phyloP scores from a whole-genome alignment of 2,113 vertebrate genomes.

The Misgurnus anguillicaudatus region DNA sequence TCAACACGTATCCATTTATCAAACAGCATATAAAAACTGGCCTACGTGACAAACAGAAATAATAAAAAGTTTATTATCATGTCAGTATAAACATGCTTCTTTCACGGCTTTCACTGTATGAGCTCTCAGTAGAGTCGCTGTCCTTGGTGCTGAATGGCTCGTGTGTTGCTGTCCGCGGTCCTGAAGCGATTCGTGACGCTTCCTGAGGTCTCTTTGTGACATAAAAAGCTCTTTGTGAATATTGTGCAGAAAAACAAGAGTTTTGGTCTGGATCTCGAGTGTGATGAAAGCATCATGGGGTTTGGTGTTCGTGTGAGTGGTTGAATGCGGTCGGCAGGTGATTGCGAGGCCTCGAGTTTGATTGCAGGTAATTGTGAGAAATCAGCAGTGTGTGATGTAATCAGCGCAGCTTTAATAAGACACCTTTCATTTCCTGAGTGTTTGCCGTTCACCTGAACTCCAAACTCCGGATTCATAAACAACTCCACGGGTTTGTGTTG shows the following conservation, averaged over 20 bases:
- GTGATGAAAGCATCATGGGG: constrained; percentile 16
- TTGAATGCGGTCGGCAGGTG: constrained; percentile 27
- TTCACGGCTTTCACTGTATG: not conserved
- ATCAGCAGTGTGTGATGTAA: constrained; percentile 51
- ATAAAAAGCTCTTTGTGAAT: not conserved
- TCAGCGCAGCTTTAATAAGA: constrained; percentile 48
- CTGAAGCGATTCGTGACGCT: not conserved
- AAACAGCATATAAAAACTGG: too few relatives aligned
- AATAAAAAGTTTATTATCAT: too few relatives aligned
- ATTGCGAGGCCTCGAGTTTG: constrained; percentile 46
- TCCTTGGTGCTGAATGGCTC: constrained; percentile 21
- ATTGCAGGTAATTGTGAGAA: constrained; percentile 53
- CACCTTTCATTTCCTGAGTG: constrained; percentile 30
- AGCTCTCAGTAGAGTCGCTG: not conserved
- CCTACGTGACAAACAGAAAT: not conserved
- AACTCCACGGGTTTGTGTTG: not conserved
- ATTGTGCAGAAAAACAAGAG: not conserved
- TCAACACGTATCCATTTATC: too few relatives aligned
- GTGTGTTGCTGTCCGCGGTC: not conserved
- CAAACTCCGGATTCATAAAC: not conserved
- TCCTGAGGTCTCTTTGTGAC: not conserved
- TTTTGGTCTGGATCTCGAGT: not conserved
- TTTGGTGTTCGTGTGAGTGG: constrained; percentile 1
- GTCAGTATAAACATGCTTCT: not conserved
- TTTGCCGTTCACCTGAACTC: constrained; percentile 37